Conservation (phyloP, 2,113 vertebrate genomes). For the Promerops cafer region DNA sequence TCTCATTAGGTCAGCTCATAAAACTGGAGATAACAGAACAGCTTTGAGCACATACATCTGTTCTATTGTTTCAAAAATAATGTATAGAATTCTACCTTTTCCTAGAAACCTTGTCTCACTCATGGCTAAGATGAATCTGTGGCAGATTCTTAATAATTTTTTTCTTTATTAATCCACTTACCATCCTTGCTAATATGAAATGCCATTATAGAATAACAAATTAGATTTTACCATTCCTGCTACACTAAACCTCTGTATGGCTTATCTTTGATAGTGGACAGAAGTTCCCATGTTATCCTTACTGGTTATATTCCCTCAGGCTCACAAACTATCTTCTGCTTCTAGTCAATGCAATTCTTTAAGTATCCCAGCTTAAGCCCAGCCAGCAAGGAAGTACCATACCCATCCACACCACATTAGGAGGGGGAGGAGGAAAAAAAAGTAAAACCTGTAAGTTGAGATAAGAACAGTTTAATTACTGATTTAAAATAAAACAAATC, state of each 20-base stretch:
- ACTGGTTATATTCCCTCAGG: neutral
- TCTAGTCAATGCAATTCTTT: neutral
- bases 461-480: neutral
- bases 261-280: neutral
- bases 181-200: neutral
- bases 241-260: neutral
- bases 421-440: neutral
- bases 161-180: neutral
- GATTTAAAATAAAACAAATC: neutral
- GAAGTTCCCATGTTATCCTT: neutral
- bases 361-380: neutral
- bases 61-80: neutral
- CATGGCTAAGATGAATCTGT: neutral
- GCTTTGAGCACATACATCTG: neutral
- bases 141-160: neutral
- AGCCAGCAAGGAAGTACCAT: neutral
- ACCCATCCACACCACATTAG: neutral
- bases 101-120: neutral
- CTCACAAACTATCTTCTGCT: neutral
- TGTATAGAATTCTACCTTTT: neutral
- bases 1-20: neutral
- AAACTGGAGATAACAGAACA: neutral
- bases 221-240: neutral
- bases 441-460: neutral
- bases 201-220: neutral